Evolutionary conservation across 2,797 vertebrate species (phyloP).

Genomic region (Mastacembelus armatus): DNA sequence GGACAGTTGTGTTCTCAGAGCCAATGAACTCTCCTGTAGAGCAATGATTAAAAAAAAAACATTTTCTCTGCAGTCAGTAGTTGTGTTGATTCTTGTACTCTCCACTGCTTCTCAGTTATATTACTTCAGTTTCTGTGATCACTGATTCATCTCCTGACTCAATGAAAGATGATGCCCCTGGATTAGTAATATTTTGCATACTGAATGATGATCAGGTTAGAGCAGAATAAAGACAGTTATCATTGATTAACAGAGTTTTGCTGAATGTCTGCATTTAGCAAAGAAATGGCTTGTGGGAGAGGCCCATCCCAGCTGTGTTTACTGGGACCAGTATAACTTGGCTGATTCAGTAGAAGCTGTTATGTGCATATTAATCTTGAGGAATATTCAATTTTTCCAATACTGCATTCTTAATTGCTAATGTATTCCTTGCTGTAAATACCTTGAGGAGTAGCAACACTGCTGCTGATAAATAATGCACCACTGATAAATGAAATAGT

Average conservation of each 20-base stretch:
- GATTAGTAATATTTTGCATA: slow-evolving; percentile 5
- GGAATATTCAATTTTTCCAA: slow-evolving; percentile 56
- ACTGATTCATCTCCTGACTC: slow-evolving; percentile 10
- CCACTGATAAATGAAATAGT: slow-evolving; percentile 70
- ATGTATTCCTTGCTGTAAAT: slow-evolving; percentile 73
- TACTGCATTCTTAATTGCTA: slow-evolving; percentile 60
- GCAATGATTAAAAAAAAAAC: background rate
- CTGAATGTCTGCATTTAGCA: background rate
- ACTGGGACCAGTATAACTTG: slow-evolving; percentile 19
- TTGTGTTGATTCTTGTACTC: background rate
- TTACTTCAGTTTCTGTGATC: background rate
- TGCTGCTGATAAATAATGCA: slow-evolving; percentile 76
- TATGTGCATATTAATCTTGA: slow-evolving; percentile 61
- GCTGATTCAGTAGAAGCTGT: slow-evolving; percentile 44
- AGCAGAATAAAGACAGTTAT: no score
- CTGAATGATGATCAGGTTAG: no score
- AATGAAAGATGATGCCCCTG: background rate
- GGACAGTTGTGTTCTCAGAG: background rate
- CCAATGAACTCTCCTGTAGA: background rate
- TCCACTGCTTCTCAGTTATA: background rate
- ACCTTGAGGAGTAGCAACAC: slow-evolving; percentile 69
- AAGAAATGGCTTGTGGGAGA: background rate
- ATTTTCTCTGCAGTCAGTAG: background rate
- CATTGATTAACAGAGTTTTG: slow-evolving; percentile 6
- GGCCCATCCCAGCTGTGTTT: background rate